Base-by-base conservation (phyloP, 2,888 invertebrate genomes). In the Venusia cambrica region DNA sequence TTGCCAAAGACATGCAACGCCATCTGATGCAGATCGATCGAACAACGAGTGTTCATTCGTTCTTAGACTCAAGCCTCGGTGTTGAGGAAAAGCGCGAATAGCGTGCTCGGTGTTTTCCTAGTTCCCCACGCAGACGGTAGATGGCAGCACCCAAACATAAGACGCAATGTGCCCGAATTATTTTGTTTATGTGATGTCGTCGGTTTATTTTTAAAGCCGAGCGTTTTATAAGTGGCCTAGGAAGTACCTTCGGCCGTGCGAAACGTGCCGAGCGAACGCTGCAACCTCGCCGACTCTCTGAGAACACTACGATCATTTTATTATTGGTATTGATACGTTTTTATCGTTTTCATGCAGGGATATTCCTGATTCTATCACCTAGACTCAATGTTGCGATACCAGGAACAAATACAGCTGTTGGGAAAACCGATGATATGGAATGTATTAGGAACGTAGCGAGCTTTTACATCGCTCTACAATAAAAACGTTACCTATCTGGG, bases 171-270 rank as follows among this genome's bases (percentile, higher is more conserved):
- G 27, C 38, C 38, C 29, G 42, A 54, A 41, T 53, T 45, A 69
- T 65, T 66, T 69, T 75, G 73, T 70, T 73, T 74, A 73, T 63
- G 63, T 69, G 63, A 64, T 64, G 57, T 62, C 63, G 61, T 61
- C 39, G 51, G 71, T 76, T 78, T 84, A 84, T 84, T 85, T 85
- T 79, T 81, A 76, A 73, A 74, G 49, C 64, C 40, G 70, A 76
- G 69, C 75, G 63, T 72, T 79, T 79, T 79, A 78, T 78, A 83
- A 83, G 81, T 81, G 75, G 81, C 69, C 70, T 69, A 73, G 72
- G 79, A 76, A 78, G 79, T 75, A 45, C 39, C 36, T 66, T 65
- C 65, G 59, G 51, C 51, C 53, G 59, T 62, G 63, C 65, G 72
- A 60, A 68, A 68, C 62, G 54, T 61, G 48, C 48, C 52, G 45